Conservation (phyloP, 2,888 invertebrate species). For the Pinctada fucata region DNA sequence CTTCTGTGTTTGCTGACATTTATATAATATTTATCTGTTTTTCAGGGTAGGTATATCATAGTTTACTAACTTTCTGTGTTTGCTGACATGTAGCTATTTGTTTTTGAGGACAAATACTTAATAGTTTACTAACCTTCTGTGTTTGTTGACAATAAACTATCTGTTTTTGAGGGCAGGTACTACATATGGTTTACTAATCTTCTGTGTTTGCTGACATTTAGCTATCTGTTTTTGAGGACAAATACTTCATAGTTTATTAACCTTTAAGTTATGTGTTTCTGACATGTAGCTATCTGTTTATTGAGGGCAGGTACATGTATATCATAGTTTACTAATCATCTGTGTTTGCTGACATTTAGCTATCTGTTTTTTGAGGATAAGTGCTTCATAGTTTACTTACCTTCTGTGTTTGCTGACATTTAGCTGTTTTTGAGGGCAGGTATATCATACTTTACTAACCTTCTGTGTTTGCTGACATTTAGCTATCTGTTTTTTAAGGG, state of each 20-base stretch:
- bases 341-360: conserved; percentile 89
- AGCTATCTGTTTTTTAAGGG: conserved; percentile 91
- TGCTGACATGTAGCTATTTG: too few species aligned
- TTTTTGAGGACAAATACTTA: too few species aligned
- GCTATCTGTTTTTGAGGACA: conserved; percentile 83
- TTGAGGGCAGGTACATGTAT: conserved; percentile 95
- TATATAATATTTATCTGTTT: conserved; percentile 94
- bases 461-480: conserved; percentile 88
- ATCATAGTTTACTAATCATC: conserved; percentile 91
- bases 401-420: too few species aligned
- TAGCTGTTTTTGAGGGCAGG: too few species aligned
- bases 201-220: conserved; percentile 83
- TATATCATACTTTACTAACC: too few species aligned
- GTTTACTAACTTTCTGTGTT: conserved; percentile 92
- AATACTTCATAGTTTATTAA: conserved; percentile 97
- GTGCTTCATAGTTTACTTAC: conserved; percentile 96
- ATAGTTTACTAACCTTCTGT: background rate
- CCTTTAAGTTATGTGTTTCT: too few species aligned
- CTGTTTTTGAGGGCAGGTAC: conserved; percentile 86
- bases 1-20: conserved; percentile 86
- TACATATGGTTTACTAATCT: conserved; percentile 79
- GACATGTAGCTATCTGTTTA: conserved; percentile 92
- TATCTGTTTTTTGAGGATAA: conserved; percentile 93
- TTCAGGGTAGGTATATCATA: conserved; percentile 96
- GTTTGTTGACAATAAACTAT: conserved; percentile 82